phyloP scores from a whole-genome alignment of 2,888 invertebrate genomes.

The Andrena flavipes region DNA sequence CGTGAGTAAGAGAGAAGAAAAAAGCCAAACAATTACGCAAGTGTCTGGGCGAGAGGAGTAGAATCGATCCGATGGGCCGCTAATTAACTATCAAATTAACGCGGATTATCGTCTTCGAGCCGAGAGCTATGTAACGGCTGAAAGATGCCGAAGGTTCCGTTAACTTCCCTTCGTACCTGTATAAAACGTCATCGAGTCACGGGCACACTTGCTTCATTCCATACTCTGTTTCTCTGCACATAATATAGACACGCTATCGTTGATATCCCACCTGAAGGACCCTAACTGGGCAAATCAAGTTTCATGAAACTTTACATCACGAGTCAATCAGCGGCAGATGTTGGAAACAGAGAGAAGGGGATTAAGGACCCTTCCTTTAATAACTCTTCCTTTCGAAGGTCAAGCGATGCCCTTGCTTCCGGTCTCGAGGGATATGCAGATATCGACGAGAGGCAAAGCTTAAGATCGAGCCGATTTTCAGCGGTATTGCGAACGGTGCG shows the following conservation, averaged over 20 bases:
- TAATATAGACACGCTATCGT: background rate
- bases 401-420: constrained; percentile 28
- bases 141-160: constrained; percentile 65
- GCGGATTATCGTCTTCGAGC: constrained; percentile 71
- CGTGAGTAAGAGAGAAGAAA: constrained; percentile 1
- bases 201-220: too few relatives aligned
- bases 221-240: too few relatives aligned
- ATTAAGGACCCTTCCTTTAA: background rate
- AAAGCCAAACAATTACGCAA: constrained; percentile 47
- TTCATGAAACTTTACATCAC: too few relatives aligned
- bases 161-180: constrained; percentile 48
- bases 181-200: too few relatives aligned
- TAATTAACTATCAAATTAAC: constrained; percentile 79
- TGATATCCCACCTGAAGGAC: too few relatives aligned
- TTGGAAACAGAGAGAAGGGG: background rate
- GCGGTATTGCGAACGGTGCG: background rate
- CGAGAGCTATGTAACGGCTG: constrained; percentile 53
- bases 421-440: constrained; percentile 1
- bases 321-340: too few relatives aligned
- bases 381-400: background rate
- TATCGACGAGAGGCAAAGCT: background rate
- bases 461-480: background rate
- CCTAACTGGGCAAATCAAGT: too few relatives aligned
- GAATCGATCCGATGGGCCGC: constrained; percentile 73
- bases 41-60: constrained; percentile 30